Percentiles rank a stretch among this genome's conserved stretches.
Evolutionary conservation across 2,113 vertebrate genomes (phyloP).

Genomic region (Malurus alboscapulatus): DNA sequence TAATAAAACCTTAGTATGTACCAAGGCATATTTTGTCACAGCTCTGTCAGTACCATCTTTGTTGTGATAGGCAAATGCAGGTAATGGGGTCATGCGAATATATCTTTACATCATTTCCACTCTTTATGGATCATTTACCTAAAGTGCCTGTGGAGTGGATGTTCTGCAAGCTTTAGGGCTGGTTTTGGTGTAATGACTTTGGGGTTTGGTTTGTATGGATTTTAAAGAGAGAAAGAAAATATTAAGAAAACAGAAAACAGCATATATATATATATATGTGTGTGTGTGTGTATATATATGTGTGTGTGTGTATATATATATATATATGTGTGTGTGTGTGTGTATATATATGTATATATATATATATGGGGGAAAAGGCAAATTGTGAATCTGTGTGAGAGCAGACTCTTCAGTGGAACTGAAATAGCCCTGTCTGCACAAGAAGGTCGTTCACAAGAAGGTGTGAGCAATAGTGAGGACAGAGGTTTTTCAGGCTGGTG

Average conservation of each 20-base stretch:
- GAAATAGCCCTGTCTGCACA: background rate
- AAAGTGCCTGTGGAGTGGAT: background rate
- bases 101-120: background rate
- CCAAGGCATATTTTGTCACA: background rate
- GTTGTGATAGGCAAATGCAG: background rate
- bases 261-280: background rate
- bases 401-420: background rate
- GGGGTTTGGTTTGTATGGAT: background rate
- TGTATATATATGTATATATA: too few relatives aligned
- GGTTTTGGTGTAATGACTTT: background rate
- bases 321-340: too few relatives aligned
- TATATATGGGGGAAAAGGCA: background rate
- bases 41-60: background rate
- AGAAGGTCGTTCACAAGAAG: background rate
- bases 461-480: constrained; percentile 4
- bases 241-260: background rate
- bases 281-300: too few relatives aligned
- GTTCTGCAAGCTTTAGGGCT: background rate
- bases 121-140: background rate
- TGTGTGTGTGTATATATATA: too few relatives aligned
- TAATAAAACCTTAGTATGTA: background rate
- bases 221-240: background rate
- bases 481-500: constrained; percentile 14
- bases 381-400: background rate
- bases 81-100: background rate